phyloP scores from a whole-genome alignment of 2,113 vertebrate genomes.

The Notothenia rossii region DNA sequence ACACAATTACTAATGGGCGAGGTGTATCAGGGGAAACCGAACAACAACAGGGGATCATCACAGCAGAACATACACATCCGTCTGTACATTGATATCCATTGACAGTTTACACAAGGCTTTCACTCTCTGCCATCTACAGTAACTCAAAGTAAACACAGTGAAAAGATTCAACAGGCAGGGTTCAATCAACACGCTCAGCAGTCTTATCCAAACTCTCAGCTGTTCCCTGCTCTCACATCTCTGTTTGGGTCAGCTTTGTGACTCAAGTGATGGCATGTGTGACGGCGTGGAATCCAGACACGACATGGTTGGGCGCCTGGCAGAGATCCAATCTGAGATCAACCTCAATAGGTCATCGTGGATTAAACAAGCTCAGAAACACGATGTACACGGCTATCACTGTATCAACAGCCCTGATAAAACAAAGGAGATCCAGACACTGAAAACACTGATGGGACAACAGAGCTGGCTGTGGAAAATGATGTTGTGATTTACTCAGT shows the following conservation, averaged over 20 bases:
- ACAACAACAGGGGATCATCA: slow-evolving; percentile 21
- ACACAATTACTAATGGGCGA: slow-evolving; percentile 7
- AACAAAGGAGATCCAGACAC: slow-evolving; percentile 37
- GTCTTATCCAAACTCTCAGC: slow-evolving; percentile 39
- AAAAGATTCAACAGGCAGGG: slow-evolving; percentile 37
- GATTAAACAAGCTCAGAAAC: slow-evolving; percentile 19
- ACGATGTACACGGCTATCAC: slow-evolving; percentile 1
- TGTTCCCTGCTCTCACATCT: slow-evolving; percentile 5
- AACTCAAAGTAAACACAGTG: slow-evolving; percentile 28
- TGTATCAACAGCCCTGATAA: slow-evolving; percentile 24
- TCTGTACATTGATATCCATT: slow-evolving; percentile 4
- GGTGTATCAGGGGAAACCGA: slow-evolving; percentile 15
- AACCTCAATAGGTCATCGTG: slow-evolving; percentile 24
- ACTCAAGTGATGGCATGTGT: background rate
- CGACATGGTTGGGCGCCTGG: slow-evolving; percentile 24
- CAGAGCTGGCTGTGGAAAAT: background rate
- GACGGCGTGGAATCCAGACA: slow-evolving; percentile 37
- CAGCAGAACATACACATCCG: slow-evolving; percentile 42
- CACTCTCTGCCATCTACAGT: slow-evolving; percentile 25
- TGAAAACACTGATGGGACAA: slow-evolving; percentile 21
- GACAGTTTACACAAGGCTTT: slow-evolving; percentile 23
- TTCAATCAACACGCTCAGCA: slow-evolving; percentile 32
- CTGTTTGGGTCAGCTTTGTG: slow-evolving; percentile 9
- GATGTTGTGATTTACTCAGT: slow-evolving; percentile 24
- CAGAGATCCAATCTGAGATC: slow-evolving; percentile 31